A percentile compares a stretch with the other conserved stretches of the same genome.
Evolutionary conservation across 2,797 vertebrate species (phyloP).

Genomic region (Bovichtus diacanthus): DNA sequence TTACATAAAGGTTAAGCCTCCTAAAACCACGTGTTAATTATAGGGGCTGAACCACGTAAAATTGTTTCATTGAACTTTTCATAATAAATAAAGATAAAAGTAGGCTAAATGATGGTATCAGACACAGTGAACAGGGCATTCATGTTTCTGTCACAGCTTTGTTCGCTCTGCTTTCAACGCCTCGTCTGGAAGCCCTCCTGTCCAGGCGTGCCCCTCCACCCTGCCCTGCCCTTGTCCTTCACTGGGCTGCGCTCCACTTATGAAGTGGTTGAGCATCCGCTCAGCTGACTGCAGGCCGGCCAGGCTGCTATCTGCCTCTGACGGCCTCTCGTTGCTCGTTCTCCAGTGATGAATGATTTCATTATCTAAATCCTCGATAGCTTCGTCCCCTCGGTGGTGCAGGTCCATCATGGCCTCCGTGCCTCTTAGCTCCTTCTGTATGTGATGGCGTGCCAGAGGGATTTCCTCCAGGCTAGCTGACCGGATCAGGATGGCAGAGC

Average conservation of each 20-base stretch:
- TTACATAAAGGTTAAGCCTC: neutral
- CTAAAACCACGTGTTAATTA: neutral
- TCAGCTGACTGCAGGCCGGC: conserved; percentile 77
- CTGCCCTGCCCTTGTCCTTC: conserved; percentile 47
- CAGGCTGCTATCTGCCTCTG: conserved; percentile 48
- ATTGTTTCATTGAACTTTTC: neutral
- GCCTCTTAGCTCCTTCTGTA: conserved; percentile 74
- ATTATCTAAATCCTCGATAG: conserved; percentile 67
- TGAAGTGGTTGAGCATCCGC: conserved; percentile 78
- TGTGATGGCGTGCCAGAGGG: conserved; percentile 64
- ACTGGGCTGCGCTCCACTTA: conserved; percentile 54
- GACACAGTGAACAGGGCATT: neutral
- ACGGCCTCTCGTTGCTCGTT: conserved; percentile 48
- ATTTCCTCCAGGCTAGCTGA: conserved; percentile 85
- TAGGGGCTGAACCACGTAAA: neutral
- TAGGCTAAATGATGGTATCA: conserved; percentile 7
- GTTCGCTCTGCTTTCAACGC: conserved; percentile 80
- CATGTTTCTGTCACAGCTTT: conserved; percentile 72
- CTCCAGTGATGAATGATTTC: conserved; percentile 81
- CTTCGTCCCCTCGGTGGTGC: conserved; percentile 56
- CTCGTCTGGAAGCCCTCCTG: conserved; percentile 66
- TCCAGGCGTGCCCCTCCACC: conserved; percentile 61
- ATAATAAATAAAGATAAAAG: neutral
- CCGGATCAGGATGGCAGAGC: conserved; percentile 78
- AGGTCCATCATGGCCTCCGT: conserved; percentile 80